Conservation (phyloP, 2,113 vertebrate species). For the Sminthopsis crassicaudata region DNA sequence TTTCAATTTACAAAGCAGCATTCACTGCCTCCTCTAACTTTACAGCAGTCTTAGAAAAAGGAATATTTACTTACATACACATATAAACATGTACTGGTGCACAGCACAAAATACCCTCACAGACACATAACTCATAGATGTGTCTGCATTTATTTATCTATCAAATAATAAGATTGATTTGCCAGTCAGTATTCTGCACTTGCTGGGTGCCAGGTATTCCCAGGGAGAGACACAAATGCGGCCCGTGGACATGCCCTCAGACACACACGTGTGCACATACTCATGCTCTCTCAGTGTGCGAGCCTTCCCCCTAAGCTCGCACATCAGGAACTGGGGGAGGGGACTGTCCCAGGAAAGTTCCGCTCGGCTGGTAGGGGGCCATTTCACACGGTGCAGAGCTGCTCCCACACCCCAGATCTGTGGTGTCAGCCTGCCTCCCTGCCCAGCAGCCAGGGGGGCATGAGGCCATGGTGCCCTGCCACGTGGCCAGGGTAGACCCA, state of each 20-base stretch:
- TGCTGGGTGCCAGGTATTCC: background rate
- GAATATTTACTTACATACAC: background rate
- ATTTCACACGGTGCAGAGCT: background rate
- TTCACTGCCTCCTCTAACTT: background rate
- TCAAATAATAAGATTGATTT: background rate
- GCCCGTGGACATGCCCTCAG: background rate
- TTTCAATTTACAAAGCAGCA: background rate
- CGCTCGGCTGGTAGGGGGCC: background rate
- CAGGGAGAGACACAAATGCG: background rate
- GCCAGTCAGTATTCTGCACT: background rate
- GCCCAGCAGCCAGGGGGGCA: background rate
- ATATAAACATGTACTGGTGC: background rate
- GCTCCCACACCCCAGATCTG: background rate
- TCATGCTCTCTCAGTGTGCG: background rate
- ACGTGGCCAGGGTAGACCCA: slow-evolving; percentile 61
- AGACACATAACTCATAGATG: background rate
- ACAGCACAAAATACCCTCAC: background rate
- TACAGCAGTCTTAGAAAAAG: background rate
- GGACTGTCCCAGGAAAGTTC: background rate
- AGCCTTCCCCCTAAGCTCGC: background rate
- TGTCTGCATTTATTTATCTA: background rate
- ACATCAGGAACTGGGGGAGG: background rate
- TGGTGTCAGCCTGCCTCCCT: background rate
- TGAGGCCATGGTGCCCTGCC: slow-evolving; percentile 64
- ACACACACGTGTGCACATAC: background rate